Evolutionary conservation across 2,113 vertebrate species (phyloP).

Genomic region (Leptobrachium ailaonicum): DNA sequence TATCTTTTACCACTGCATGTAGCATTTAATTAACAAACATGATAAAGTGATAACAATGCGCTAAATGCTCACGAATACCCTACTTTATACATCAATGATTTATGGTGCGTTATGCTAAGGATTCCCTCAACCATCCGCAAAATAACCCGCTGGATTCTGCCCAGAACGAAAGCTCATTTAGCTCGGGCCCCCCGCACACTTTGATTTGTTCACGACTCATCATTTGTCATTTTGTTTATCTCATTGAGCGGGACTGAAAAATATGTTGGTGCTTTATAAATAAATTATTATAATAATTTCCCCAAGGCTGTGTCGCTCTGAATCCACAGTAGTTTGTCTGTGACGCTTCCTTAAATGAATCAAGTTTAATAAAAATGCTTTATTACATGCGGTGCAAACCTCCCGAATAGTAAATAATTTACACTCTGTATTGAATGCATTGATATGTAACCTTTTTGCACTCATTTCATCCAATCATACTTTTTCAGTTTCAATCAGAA

Average conservation of each 20-base stretch:
- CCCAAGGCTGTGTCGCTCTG: background rate
- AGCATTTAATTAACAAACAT: too few species aligned
- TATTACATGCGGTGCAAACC: background rate
- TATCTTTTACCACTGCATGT: too few species aligned
- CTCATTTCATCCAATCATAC: background rate
- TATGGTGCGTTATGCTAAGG: too few species aligned
- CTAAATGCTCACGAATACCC: too few species aligned
- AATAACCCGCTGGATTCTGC: background rate
- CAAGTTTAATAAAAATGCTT: background rate
- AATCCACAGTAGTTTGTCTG: conserved; percentile 1
- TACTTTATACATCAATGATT: too few species aligned
- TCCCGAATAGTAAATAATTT: background rate
- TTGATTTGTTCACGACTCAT: background rate
- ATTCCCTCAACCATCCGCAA: background rate
- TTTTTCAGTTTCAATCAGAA: background rate
- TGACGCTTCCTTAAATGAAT: conserved; percentile 1
- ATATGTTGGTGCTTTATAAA: background rate
- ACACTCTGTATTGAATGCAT: background rate
- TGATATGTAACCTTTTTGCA: background rate
- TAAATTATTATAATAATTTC: conserved; percentile 1
- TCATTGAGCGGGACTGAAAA: background rate
- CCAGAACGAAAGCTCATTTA: background rate
- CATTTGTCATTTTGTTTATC: conserved; percentile 4
- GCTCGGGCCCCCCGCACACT: background rate
- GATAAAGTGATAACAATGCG: too few species aligned